Evolutionary conservation across 1,140 invertebrate species (phyloP).

Genomic region (Ostrea denselamellosa): DNA sequence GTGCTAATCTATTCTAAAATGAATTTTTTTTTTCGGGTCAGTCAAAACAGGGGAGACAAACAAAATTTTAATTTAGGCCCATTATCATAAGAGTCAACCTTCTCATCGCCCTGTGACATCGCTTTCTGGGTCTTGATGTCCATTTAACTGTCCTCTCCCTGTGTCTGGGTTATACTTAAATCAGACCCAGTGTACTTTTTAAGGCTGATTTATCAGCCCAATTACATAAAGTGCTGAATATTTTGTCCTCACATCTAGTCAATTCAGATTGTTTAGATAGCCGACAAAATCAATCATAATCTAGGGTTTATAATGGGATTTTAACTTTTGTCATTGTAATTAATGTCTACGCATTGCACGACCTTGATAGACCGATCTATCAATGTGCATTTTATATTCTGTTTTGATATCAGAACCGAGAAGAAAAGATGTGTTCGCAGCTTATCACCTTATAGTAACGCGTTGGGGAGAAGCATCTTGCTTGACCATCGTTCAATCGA

Average conservation of each 20-base stretch:
- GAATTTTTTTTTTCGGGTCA: too few relatives aligned
- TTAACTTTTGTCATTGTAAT: constrained; percentile 38
- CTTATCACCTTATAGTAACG: constrained; percentile 22
- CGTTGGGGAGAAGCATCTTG: not conserved
- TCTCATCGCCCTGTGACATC: too few relatives aligned
- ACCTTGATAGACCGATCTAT: constrained; percentile 10
- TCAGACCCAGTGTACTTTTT: not conserved
- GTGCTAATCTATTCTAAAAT: too few relatives aligned
- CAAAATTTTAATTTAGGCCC: too few relatives aligned
- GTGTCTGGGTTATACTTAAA: not conserved
- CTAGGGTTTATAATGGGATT: not conserved
- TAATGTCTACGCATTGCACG: constrained; percentile 7
- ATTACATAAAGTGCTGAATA: constrained; percentile 29
- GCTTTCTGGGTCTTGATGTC: not conserved
- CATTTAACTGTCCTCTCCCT: not conserved
- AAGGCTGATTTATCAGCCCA: constrained; percentile 9
- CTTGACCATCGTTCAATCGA: constrained; percentile 34
- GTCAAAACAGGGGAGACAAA: too few relatives aligned
- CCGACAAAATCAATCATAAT: constrained; percentile 31
- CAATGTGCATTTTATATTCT: not conserved
- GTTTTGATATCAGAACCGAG: constrained; percentile 19
- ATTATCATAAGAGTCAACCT: too few relatives aligned
- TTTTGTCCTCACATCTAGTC: constrained; percentile 1
- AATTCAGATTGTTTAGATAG: constrained; percentile 10
- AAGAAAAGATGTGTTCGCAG: not conserved